These are phyloP conservation scores for Heterodera schachtii DNA, from an alignment of 1,140 invertebrate genomes.

Conservation along the genomic window DNA sequence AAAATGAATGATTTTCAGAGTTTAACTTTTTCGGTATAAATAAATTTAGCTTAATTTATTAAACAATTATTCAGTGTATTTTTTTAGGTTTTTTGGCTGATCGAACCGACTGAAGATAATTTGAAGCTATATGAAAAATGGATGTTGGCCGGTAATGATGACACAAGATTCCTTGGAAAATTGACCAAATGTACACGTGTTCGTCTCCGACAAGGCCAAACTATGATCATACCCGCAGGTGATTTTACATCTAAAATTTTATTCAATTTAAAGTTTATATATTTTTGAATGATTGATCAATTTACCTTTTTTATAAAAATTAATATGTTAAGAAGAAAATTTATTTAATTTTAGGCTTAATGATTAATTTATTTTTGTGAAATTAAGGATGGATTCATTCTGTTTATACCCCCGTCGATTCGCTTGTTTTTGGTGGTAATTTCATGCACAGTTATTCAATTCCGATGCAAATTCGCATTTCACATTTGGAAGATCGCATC, in stretches of 20 bases:
- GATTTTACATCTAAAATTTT: not conserved
- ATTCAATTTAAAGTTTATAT: too few species aligned
- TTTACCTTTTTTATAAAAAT: too few species aligned
- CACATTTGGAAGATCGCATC: conserved; percentile 86
- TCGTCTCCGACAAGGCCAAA: conserved; percentile 77
- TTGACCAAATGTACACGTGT: conserved; percentile 88
- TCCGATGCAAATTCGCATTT: conserved; percentile 72
- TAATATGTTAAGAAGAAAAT: too few species aligned
- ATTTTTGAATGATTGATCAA: too few species aligned
- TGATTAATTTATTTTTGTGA: too few species aligned
- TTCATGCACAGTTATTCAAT: conserved; percentile 83
- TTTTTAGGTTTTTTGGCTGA: conserved; percentile 47
- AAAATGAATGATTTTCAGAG: too few species aligned
- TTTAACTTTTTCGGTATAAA: too few species aligned
- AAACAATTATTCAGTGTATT: too few species aligned
- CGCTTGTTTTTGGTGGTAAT: conserved; percentile 95
- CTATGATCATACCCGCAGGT: conserved; percentile 88
- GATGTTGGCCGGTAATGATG: conserved; percentile 38
- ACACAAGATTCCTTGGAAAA: conserved; percentile 83
- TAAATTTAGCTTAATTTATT: too few species aligned
- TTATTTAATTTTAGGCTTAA: too few species aligned
- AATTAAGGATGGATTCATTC: conserved; percentile 86
- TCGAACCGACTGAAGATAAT: conserved; percentile 45
- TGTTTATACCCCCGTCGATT: conserved; percentile 91
- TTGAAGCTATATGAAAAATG: conserved; percentile 38